A percentile compares a stretch with the other conserved stretches of the same genome.
Conservation (phyloP, 2,113 vertebrate genomes). For the Charadrius vociferus region DNA sequence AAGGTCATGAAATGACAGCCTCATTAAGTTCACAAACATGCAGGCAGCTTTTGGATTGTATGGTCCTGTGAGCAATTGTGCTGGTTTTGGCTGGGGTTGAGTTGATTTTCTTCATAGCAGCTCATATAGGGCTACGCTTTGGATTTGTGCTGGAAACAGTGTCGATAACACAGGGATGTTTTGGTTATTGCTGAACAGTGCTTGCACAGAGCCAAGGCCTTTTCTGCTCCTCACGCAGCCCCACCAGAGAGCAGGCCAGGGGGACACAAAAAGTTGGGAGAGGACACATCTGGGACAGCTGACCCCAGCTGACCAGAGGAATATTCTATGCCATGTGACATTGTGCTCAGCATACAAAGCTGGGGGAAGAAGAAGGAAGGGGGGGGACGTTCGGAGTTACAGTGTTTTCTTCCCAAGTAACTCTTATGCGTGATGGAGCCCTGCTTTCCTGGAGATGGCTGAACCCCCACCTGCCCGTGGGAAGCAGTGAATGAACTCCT, state of each 20-base stretch:
- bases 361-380: background rate
- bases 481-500: background rate
- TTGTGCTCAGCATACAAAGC: background rate
- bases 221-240: background rate
- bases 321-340: rapidly evolving
- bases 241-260: background rate
- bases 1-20: background rate
- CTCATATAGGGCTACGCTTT: background rate
- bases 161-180: background rate
- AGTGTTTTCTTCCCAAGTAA: background rate
- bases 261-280: background rate
- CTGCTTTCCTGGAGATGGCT: background rate
- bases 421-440: rapidly evolving
- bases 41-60: background rate
- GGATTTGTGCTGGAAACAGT: background rate
- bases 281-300: background rate
- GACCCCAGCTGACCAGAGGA: background rate
- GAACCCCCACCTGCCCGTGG: background rate
- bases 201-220: background rate
- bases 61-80: background rate
- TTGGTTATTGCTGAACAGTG: rapidly evolving
- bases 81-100: background rate
- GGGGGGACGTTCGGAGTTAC: rapidly evolving
- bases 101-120: background rate
- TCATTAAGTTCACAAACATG: background rate